Evolutionary conservation across 2,797 vertebrate species (phyloP).

Genomic region (Macrochelys suwanniensis): DNA sequence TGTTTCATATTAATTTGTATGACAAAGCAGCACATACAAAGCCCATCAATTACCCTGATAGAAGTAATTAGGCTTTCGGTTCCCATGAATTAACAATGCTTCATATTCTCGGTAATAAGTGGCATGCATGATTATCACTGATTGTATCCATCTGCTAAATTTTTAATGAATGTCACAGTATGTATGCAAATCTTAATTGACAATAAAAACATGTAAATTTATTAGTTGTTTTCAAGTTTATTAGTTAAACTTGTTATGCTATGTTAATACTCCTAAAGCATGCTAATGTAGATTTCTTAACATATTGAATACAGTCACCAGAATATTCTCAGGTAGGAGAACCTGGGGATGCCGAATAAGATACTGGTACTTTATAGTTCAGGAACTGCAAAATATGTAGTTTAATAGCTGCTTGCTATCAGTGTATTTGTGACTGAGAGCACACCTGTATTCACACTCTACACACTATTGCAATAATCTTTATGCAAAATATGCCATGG

Average conservation of each 20-base stretch:
- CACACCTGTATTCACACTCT: background rate
- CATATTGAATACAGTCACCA: background rate
- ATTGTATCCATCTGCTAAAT: constrained; percentile 65
- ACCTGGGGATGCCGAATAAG: background rate
- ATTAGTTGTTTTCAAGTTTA: constrained; percentile 65
- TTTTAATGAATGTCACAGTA: constrained; percentile 73
- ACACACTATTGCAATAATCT: background rate
- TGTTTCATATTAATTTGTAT: constrained; percentile 62
- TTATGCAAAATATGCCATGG: background rate
- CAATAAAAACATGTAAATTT: constrained; percentile 68
- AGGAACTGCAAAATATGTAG: background rate
- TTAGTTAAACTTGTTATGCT: constrained; percentile 62
- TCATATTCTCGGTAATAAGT: constrained; percentile 49
- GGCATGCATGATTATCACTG: constrained; percentile 62
- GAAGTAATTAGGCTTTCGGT: constrained; percentile 72
- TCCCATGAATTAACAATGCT: constrained; percentile 70
- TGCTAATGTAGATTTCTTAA: constrained; percentile 14
- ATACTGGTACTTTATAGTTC: background rate
- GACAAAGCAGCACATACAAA: constrained; percentile 50
- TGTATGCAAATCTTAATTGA: constrained; percentile 67
- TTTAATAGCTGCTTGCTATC: background rate
- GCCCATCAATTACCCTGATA: constrained; percentile 67
- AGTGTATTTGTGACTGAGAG: background rate
- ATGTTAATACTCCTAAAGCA: constrained; percentile 47
- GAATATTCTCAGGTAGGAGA: background rate